Evolutionary conservation across 2,888 invertebrate species (phyloP).

Genomic region (Eupsilia transversa): DNA sequence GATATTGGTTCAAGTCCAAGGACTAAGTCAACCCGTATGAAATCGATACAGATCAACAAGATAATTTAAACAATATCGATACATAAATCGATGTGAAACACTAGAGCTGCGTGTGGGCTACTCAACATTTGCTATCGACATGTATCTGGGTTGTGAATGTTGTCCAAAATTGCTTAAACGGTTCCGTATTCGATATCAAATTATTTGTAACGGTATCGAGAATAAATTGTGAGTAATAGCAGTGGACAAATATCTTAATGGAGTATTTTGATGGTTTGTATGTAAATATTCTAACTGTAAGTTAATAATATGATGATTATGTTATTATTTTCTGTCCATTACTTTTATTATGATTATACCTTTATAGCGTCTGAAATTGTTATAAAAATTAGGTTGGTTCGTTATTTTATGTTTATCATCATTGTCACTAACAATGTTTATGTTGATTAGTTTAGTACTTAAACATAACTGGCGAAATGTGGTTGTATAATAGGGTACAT

Average conservation of each 20-base stretch:
- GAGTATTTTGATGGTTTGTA: constrained; percentile 38
- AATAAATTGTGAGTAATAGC: constrained; percentile 59
- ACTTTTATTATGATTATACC: constrained; percentile 40
- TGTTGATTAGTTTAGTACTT: background rate
- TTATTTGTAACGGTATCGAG: constrained; percentile 62
- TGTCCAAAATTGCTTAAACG: constrained; percentile 62
- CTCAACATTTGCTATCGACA: constrained; percentile 55
- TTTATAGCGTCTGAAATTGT: constrained; percentile 19
- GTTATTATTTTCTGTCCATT: constrained; percentile 19
- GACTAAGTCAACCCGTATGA: constrained; percentile 22
- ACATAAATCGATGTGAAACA: constrained; percentile 57
- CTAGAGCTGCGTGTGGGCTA: constrained; percentile 61
- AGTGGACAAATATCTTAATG: constrained; percentile 52
- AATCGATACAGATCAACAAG: constrained; percentile 43
- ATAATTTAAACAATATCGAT: constrained; percentile 50
- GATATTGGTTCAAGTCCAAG: background rate
- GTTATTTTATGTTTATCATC: constrained; percentile 31
- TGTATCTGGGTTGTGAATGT: constrained; percentile 61
- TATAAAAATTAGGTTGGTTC: constrained; percentile 35
- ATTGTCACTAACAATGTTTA: background rate
- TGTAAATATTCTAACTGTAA: constrained; percentile 56
- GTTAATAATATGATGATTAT: constrained; percentile 43
- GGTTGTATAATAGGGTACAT: too few relatives aligned
- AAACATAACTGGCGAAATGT: too few relatives aligned
- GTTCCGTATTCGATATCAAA: constrained; percentile 55